These are phyloP conservation scores for Heterohyrax brucei DNA, from an alignment of 2,797 vertebrate genomes.

Conservation along the genomic window DNA sequence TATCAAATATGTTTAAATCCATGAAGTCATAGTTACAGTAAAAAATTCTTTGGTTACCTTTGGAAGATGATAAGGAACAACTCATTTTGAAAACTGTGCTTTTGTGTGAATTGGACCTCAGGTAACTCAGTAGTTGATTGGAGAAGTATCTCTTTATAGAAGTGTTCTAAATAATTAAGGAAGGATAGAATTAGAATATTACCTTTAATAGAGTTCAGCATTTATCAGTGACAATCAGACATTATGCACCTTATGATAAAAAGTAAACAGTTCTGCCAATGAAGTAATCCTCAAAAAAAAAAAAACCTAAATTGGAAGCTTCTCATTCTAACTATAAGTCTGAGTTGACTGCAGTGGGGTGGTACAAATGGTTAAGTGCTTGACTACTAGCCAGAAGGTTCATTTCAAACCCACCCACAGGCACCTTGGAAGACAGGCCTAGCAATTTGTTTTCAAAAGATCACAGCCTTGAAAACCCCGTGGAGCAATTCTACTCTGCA, in stretches of 20 bases:
- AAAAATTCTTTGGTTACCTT: slow-evolving; percentile 37
- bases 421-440: no score
- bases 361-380: no score
- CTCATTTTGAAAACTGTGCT: slow-evolving; percentile 65
- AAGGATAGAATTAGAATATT: slow-evolving; percentile 13
- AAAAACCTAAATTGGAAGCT: slow-evolving; percentile 39
- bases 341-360: no score
- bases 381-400: no score
- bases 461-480: no score
- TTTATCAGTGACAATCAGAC: slow-evolving; percentile 40
- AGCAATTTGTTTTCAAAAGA: no score
- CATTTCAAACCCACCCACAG: no score
- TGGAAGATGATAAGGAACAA: slow-evolving; percentile 53
- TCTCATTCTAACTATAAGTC: background rate
- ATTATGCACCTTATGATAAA: slow-evolving; percentile 44
- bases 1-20: slow-evolving; percentile 34
- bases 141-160: slow-evolving; percentile 2
- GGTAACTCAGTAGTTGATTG: slow-evolving; percentile 10
- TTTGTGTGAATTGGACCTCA: background rate
- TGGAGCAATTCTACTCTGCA: no score
- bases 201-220: slow-evolving; percentile 13
- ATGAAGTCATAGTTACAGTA: slow-evolving; percentile 29
- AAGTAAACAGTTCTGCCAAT: slow-evolving; percentile 17
- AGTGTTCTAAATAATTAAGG: slow-evolving; percentile 46
- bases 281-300: slow-evolving; percentile 53